Conservation (phyloP, 2,113 vertebrate genomes). For the Daubentonia madagascariensis region DNA sequence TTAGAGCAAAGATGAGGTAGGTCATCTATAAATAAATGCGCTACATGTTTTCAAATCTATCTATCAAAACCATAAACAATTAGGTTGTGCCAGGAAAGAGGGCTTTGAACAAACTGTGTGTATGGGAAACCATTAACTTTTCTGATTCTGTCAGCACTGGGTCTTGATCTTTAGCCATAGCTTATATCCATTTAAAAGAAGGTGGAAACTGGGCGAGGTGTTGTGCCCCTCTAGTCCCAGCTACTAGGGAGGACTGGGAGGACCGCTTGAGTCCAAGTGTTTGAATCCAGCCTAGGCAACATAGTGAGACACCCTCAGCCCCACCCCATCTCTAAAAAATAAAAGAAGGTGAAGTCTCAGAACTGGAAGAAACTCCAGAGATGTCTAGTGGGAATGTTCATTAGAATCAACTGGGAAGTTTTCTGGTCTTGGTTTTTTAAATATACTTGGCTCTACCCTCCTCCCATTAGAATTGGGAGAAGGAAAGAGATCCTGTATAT, state of each 20-base stretch:
- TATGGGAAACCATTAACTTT: background rate
- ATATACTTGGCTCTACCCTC: accelerated
- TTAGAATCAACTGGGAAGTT: background rate
- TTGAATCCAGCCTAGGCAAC: too few relatives aligned
- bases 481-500: background rate
- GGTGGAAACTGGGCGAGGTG: background rate
- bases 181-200: background rate
- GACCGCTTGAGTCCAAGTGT: too few relatives aligned
- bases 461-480: background rate
- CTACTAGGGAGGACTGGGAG: too few relatives aligned
- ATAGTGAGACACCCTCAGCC: too few relatives aligned
- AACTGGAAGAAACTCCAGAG: background rate
- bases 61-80: background rate
- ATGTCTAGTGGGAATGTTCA: background rate
- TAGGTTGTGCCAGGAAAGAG: background rate
- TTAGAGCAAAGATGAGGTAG: background rate
- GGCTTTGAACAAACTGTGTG: background rate
- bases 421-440: background rate
- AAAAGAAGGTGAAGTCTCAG: background rate
- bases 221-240: too few relatives aligned
- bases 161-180: background rate
- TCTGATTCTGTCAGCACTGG: background rate
- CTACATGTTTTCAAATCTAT: background rate
- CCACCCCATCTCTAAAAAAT: too few relatives aligned
- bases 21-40: background rate